Evolutionary conservation across 2,888 invertebrate species (phyloP).

Genomic region (Halictus ligatus): DNA sequence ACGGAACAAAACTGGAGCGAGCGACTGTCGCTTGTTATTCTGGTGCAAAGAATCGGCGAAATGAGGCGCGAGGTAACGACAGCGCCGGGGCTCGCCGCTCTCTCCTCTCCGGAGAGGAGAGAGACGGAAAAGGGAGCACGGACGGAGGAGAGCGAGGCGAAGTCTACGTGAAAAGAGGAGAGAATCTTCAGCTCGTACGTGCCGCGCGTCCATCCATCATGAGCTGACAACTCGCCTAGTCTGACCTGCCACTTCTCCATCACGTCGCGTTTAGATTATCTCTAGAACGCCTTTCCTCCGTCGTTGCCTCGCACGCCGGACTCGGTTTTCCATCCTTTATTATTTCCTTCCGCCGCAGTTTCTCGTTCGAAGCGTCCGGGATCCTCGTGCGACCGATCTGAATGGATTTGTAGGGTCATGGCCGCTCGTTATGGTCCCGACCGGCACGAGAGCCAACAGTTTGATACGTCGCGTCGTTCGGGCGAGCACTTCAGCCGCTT

Average conservation of each 20-base stretch:
- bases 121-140: constrained; percentile 32
- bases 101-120: background rate
- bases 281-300: constrained; percentile 61
- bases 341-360: constrained; percentile 29
- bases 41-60: constrained; percentile 36
- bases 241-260: constrained; percentile 75
- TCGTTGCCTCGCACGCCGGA: constrained; percentile 28
- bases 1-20: constrained; percentile 44
- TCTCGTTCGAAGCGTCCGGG: constrained; percentile 25
- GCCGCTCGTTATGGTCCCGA: background rate
- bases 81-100: background rate
- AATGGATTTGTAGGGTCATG: background rate
- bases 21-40: constrained; percentile 35
- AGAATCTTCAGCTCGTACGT: constrained; percentile 70
- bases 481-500: background rate
- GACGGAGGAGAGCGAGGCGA: constrained; percentile 55
- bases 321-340: constrained; percentile 34
- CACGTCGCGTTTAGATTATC: constrained; percentile 77
- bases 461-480: background rate
- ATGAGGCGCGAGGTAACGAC: constrained; percentile 24
- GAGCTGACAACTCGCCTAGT: constrained; percentile 72
- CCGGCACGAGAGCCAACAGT: background rate
- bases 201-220: constrained; percentile 76
- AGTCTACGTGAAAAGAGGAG: constrained; percentile 57
- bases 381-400: constrained; percentile 14